Conservation (phyloP, 2,113 vertebrate species). For the Hyperoodon ampullatus region DNA sequence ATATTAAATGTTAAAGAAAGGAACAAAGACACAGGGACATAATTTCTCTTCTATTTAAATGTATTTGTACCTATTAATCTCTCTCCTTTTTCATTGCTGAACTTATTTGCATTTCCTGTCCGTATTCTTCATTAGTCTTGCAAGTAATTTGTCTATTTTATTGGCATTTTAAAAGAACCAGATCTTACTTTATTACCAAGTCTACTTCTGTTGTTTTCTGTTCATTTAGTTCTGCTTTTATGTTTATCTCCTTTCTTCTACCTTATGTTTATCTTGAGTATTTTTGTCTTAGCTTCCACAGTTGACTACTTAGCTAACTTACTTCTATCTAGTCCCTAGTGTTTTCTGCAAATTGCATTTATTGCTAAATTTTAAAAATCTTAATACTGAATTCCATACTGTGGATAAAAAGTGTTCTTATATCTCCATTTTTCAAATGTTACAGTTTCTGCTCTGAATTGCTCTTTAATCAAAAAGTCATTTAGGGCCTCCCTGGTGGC, state of each 20-base stretch:
- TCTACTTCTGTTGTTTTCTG: neutral
- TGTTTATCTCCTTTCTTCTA: neutral
- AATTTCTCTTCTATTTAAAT: neutral
- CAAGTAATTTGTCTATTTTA: neutral
- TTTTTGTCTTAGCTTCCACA: neutral
- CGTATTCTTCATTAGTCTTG: conserved; percentile 7
- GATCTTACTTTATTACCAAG: neutral
- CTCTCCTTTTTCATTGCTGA: neutral
- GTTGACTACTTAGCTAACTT: neutral
- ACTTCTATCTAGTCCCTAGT: neutral
- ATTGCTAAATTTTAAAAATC: neutral
- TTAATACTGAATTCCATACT: neutral
- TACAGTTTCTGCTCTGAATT: neutral
- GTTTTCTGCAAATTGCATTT: neutral
- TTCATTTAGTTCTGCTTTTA: conserved; percentile 7
- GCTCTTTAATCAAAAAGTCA: neutral
- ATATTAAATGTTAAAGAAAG: neutral
- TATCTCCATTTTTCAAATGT: neutral
- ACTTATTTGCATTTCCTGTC: neutral
- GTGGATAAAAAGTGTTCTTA: neutral
- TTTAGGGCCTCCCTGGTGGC: too few species aligned
- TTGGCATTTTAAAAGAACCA: neutral
- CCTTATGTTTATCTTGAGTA: neutral
- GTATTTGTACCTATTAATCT: neutral
- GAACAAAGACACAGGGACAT: neutral